Base-by-base conservation (phyloP, 2,888 invertebrate species). In the Plebejus anna region DNA sequence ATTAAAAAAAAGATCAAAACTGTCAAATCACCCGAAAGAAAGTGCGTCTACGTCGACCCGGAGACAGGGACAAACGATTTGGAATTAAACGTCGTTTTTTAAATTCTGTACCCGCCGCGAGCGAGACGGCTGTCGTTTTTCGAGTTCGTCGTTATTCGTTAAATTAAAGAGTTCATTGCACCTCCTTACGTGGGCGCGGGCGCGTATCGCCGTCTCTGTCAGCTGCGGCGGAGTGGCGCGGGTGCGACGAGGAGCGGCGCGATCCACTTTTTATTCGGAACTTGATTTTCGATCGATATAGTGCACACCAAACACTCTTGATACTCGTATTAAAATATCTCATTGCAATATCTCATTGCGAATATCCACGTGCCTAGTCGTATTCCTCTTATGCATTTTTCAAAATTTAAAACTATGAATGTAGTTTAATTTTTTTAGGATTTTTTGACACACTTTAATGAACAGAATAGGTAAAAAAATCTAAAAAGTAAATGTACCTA, bases 271-370 rank as follows among this genome's bases (percentile, higher is more conserved):
- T 92, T 92, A 90, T 88, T 87, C 86, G 83, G 87, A 89, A 88
- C 88, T 87, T 89, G 90, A 91, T 91, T 92, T 91, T 89, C 88
- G 91, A 91, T 90, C 90, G 88, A 87, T 90, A 86, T 88, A 89
- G 84, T 82, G 84, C 88, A 88, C 82, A 83, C 79, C 79, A 79
- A 78, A 77, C 78, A 73, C 80, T 87, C 84, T 91, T 91, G 90
- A 81, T 89, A 87, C 87, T 91, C 87, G 82, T 75, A 76, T 80
- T 82, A 47, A 80, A 47, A 42, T 80, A 78, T 78, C 77, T 80
- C 78, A 80, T 79, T 78, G 75, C 36, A 47, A 42, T 80, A 78
- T 78, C 77, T 80, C 78, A 80, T 79, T 78, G 75, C 36, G 75
- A 6, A 78, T 78, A 79, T 80, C 78, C 11, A 38, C 70, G 36